phyloP scores from a whole-genome alignment of 2,113 vertebrate species.

The Channa maculata region DNA sequence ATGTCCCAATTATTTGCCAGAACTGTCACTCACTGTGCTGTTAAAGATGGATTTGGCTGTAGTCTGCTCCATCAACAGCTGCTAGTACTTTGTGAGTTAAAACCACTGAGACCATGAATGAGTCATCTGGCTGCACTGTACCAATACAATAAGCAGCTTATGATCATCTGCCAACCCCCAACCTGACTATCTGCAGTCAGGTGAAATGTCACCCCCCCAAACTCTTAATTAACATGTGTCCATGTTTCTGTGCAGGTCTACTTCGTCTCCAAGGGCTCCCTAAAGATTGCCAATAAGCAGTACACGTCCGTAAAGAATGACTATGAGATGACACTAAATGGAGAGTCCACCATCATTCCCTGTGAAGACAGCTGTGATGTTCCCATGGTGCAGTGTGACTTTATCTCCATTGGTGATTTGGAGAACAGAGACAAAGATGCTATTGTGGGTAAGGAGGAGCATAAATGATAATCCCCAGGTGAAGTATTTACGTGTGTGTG shows the following conservation, averaged over 20 bases:
- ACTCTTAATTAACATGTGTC: slow-evolving; percentile 60
- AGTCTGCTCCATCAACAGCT: slow-evolving; percentile 45
- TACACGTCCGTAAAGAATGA: slow-evolving; percentile 96
- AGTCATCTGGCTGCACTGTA: slow-evolving; percentile 65
- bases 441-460: slow-evolving; percentile 86
- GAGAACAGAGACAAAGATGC: slow-evolving; percentile 90
- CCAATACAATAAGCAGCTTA: slow-evolving; percentile 71
- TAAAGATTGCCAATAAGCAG: slow-evolving; percentile 99
- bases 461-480: not conserved
- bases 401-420: slow-evolving; percentile 89
- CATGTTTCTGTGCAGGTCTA: slow-evolving; percentile 87
- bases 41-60: slow-evolving; percentile 57
- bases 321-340: slow-evolving; percentile 96
- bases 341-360: slow-evolving; percentile 90
- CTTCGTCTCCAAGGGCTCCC: slow-evolving; percentile 92
- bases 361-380: slow-evolving; percentile 92
- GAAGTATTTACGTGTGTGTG: no score
- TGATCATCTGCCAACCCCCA: slow-evolving; percentile 64
- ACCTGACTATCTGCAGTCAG: slow-evolving; percentile 54
- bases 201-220: slow-evolving; percentile 34
- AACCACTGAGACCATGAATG: slow-evolving; percentile 67
- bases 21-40: slow-evolving; percentile 26
- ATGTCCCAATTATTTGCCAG: slow-evolving; percentile 32
- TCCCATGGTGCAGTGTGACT: slow-evolving; percentile 92
- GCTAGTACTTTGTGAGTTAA: slow-evolving; percentile 66